phyloP scores from a whole-genome alignment of 2,113 vertebrate species.

The Psilopsiagon aurifrons region DNA sequence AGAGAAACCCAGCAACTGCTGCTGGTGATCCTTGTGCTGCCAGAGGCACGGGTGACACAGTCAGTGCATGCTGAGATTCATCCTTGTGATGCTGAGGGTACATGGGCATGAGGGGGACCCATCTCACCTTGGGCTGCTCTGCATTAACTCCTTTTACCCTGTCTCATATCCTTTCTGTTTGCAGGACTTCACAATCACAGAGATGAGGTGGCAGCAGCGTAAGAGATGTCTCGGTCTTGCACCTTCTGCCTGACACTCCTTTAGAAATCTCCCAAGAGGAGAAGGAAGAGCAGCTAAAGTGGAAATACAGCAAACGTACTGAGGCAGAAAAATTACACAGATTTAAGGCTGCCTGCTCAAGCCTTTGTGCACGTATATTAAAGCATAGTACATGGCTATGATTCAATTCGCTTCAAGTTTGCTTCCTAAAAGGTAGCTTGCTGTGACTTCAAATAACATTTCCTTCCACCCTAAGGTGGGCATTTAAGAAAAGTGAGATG shows the following conservation, averaged over 20 bases:
- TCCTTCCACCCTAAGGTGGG: background rate
- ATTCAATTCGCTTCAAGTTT: background rate
- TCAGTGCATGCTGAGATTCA: rapidly evolving
- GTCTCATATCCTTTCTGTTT: rapidly evolving
- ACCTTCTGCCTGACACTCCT: background rate
- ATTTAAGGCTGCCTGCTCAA: background rate
- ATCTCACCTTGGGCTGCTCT: background rate
- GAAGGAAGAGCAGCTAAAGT: background rate
- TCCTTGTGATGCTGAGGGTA: background rate
- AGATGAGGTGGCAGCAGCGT: background rate
- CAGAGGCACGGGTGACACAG: rapidly evolving
- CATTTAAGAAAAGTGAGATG: background rate
- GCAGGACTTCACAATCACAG: background rate
- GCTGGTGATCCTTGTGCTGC: background rate
- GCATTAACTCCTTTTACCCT: background rate
- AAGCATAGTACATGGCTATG: background rate
- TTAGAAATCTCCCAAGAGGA: background rate
- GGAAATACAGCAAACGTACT: background rate
- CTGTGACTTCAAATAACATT: background rate
- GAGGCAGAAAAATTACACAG: conserved; percentile 36
- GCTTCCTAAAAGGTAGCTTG: background rate
- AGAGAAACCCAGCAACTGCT: background rate
- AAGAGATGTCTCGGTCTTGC: background rate
- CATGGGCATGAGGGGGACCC: rapidly evolving
- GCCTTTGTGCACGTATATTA: background rate